Evolutionary conservation across 2,797 vertebrate species (phyloP).

Genomic region (Coendou prehensilis): DNA sequence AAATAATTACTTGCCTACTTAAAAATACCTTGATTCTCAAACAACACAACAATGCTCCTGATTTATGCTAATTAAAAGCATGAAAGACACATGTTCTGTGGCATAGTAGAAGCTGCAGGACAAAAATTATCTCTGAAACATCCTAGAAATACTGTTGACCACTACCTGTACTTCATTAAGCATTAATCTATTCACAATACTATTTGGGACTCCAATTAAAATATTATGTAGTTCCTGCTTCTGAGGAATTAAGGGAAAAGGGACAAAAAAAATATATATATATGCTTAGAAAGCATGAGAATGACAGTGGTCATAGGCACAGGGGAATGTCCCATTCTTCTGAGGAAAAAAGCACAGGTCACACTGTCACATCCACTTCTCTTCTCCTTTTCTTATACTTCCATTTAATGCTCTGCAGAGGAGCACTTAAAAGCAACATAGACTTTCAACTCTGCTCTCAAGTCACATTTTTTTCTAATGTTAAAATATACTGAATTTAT

Average conservation of each 20-base stretch:
- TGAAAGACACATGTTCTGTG: slow-evolving; percentile 48
- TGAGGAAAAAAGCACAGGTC: neutral
- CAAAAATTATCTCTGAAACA: neutral
- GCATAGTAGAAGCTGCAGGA: neutral
- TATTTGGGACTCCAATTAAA: slow-evolving; percentile 29
- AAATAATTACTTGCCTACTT: slow-evolving; percentile 50
- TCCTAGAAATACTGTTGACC: slow-evolving; percentile 37
- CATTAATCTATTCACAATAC: slow-evolving; percentile 26
- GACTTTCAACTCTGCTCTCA: slow-evolving; percentile 41
- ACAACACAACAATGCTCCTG: neutral
- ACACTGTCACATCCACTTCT: slow-evolving; percentile 3
- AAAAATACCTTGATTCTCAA: slow-evolving; percentile 57
- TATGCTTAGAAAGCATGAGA: neutral
- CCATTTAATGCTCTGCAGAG: slow-evolving; percentile 28
- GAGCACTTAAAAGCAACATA: slow-evolving; percentile 20
- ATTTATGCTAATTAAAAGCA: slow-evolving; percentile 54
- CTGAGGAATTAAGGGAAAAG: slow-evolving; percentile 5
- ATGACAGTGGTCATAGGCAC: slow-evolving; percentile 36
- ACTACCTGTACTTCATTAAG: slow-evolving; percentile 39
- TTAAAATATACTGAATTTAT: neutral
- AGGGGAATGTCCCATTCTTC: slow-evolving; percentile 10
- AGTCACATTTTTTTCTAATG: neutral
- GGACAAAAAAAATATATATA: neutral
- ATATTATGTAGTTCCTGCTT: slow-evolving; percentile 21
- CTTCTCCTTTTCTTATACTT: slow-evolving; percentile 24